phyloP scores from a whole-genome alignment of 2,888 invertebrate species.

The Crematogaster levior region DNA sequence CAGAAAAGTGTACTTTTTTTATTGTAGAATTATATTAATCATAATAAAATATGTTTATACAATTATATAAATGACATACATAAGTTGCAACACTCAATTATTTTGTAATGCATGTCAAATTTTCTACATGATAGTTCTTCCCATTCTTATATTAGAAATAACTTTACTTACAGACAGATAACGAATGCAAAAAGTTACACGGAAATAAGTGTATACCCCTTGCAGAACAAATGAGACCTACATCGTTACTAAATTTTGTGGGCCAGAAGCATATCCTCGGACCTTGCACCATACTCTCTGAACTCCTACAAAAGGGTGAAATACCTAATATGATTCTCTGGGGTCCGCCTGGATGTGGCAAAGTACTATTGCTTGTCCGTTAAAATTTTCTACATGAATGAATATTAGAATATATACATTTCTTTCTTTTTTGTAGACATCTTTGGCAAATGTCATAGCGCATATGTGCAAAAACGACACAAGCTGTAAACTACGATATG shows the following conservation, averaged over 20 bases:
- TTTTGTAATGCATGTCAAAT: neutral
- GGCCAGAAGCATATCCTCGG: constrained; percentile 92
- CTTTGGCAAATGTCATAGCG: constrained; percentile 91
- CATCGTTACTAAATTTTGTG: constrained; percentile 88
- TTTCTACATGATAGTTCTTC: neutral
- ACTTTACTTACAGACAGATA: constrained; percentile 60
- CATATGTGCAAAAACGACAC: constrained; percentile 89
- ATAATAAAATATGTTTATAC: neutral
- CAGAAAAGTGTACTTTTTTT: constrained; percentile 35
- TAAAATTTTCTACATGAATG: neutral
- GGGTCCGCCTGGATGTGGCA: constrained; percentile 96
- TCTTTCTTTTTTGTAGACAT: constrained; percentile 87
- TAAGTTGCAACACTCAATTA: neutral
- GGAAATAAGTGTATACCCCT: constrained; percentile 86
- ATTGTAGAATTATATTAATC: neutral
- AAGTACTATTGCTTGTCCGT: constrained; percentile 86
- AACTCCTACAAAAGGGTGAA: constrained; percentile 89
- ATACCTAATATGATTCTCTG: constrained; percentile 94
- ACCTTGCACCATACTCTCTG: constrained; percentile 88
- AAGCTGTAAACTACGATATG: constrained; percentile 88
- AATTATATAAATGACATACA: neutral
- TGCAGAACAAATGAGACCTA: constrained; percentile 92
- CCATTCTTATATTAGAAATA: neutral
- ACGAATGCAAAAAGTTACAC: constrained; percentile 55
- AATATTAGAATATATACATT: neutral